Conservation (phyloP, 2,888 invertebrate genomes). For the Eulithis testata region DNA sequence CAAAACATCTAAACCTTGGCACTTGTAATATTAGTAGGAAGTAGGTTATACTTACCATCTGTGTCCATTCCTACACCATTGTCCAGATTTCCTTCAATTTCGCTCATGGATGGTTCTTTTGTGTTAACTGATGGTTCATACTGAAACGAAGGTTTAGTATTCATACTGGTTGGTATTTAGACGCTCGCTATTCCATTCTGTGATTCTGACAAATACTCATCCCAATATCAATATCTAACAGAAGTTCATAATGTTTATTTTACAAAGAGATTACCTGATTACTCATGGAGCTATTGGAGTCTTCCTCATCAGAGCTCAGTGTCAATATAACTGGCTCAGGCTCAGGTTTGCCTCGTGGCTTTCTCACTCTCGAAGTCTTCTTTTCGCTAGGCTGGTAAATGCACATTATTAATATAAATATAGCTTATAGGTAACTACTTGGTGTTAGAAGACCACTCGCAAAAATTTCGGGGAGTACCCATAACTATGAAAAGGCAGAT, state of each 20-base stretch:
- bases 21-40: too few relatives aligned
- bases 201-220: too few relatives aligned
- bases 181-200: too few relatives aligned
- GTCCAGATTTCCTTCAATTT: conserved; percentile 74
- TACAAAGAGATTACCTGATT: conserved; percentile 60
- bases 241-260: too few relatives aligned
- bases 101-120: conserved; percentile 78
- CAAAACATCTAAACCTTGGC: too few relatives aligned
- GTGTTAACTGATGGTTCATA: conserved; percentile 68
- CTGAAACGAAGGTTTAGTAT: conserved; percentile 53
- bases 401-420: too few relatives aligned
- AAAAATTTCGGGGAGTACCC: too few relatives aligned
- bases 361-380: conserved; percentile 76
- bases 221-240: too few relatives aligned
- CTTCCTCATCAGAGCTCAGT: conserved; percentile 89
- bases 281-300: conserved; percentile 79
- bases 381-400: conserved; percentile 63
- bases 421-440: too few relatives aligned
- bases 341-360: conserved; percentile 82
- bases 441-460: too few relatives aligned
- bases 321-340: conserved; percentile 88
- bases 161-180: background rate
- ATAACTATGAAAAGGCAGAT: too few relatives aligned
- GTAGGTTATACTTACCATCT: conserved; percentile 63
- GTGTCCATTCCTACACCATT: conserved; percentile 67